Conservation (phyloP, 2,797 vertebrate species). For the Oceanodroma leucorhoa region DNA sequence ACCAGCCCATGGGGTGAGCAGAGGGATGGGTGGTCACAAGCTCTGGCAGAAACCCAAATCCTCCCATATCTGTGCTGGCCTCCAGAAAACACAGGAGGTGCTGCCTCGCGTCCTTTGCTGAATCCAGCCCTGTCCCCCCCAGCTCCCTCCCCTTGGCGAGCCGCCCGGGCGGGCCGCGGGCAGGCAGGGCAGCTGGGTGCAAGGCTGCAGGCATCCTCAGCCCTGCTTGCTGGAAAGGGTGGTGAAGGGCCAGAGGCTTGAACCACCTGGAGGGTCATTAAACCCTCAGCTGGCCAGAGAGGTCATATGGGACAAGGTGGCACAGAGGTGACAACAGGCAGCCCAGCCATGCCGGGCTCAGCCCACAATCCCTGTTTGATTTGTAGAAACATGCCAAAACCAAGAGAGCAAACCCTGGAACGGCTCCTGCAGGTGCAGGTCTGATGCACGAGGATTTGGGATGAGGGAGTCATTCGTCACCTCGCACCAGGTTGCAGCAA, state of each 20-base stretch:
- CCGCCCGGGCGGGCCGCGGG: rapidly evolving
- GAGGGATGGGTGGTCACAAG: not conserved
- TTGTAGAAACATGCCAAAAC: not conserved
- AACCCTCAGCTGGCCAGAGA: not conserved
- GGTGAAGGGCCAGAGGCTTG: not conserved
- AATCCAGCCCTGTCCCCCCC: not conserved
- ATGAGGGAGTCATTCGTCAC: not conserved
- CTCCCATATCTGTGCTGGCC: not conserved
- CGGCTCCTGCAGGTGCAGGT: rapidly evolving
- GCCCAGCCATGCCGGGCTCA: not conserved
- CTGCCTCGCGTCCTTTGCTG: not conserved
- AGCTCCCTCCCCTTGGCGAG: not conserved
- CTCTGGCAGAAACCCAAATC: not conserved
- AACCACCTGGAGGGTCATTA: not conserved
- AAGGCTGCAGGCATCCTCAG: not conserved
- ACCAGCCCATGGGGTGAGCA: not conserved
- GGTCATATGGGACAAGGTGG: not conserved
- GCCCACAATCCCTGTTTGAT: not conserved
- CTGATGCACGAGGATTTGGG: not conserved
- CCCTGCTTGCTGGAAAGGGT: rapidly evolving
- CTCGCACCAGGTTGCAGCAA: not conserved
- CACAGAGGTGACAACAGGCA: not conserved
- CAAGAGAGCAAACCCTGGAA: not conserved
- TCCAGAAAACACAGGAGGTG: not conserved
- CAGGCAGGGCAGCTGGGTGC: not conserved